These are phyloP conservation scores for Lates calcarifer DNA, from an alignment of 2,113 vertebrate species.

Conservation along the genomic window DNA sequence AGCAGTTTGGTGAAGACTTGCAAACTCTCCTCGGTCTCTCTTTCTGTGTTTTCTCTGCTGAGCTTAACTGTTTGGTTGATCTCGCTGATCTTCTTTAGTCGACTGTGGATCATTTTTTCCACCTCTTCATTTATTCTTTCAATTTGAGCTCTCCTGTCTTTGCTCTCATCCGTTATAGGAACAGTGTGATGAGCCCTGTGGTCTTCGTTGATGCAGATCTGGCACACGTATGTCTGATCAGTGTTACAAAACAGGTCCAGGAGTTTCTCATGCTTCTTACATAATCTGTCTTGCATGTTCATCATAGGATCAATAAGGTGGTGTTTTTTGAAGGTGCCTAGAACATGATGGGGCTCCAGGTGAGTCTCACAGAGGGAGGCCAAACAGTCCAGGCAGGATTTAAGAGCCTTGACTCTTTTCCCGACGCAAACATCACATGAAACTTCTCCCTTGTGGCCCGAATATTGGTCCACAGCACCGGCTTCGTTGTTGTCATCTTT, in stretches of 20 bases:
- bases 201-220: slow-evolving; percentile 84
- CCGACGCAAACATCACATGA: slow-evolving; percentile 90
- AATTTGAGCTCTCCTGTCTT: slow-evolving; percentile 51
- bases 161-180: slow-evolving; percentile 51
- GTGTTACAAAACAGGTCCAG: slow-evolving; percentile 90
- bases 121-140: slow-evolving; percentile 33
- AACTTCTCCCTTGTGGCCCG: slow-evolving; percentile 76
- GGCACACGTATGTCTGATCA: slow-evolving; percentile 89
- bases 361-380: slow-evolving; percentile 92
- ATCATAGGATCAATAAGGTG: slow-evolving; percentile 87
- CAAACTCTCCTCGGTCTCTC: slow-evolving; percentile 65
- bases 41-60: slow-evolving; percentile 60
- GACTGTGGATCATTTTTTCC: slow-evolving; percentile 54
- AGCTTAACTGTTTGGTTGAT: slow-evolving; percentile 53
- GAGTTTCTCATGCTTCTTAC: slow-evolving; percentile 87
- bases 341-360: slow-evolving; percentile 87
- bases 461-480: not conserved
- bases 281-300: slow-evolving; percentile 89
- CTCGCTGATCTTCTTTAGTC: slow-evolving; percentile 57
- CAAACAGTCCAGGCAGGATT: slow-evolving; percentile 93
- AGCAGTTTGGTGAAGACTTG: slow-evolving; percentile 66
- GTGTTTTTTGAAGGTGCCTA: slow-evolving; percentile 87
- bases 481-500: not conserved
- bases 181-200: slow-evolving; percentile 62
- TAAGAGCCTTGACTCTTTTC: slow-evolving; percentile 86